These are phyloP conservation scores for Saguinus midas DNA, from an alignment of 2,113 vertebrate genomes.

Conservation along the genomic window DNA sequence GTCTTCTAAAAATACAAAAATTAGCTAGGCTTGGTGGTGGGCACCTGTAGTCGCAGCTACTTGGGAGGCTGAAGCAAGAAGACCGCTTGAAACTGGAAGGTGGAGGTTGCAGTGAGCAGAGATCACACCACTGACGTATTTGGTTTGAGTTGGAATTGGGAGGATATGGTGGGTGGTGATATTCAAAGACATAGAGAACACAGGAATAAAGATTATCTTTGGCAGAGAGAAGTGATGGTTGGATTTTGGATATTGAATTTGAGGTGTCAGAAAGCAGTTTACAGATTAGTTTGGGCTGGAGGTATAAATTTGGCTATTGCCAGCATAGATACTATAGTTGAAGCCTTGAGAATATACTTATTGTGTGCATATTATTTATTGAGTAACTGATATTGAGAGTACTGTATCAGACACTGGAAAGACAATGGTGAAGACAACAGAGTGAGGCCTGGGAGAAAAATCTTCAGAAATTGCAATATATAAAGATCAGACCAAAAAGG, in stretches of 20 bases:
- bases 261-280: neutral
- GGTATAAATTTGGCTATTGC: neutral
- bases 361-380: neutral
- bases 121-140: too few relatives aligned
- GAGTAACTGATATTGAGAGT: neutral
- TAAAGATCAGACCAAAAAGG: neutral
- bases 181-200: neutral
- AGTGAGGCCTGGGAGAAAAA: neutral
- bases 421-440: neutral
- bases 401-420: neutral
- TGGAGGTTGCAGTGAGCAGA: too few relatives aligned
- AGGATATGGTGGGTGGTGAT: neutral
- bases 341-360: neutral
- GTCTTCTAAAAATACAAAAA: too few relatives aligned
- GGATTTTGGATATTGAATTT: neutral
- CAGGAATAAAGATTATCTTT: neutral
- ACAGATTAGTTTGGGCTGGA: neutral
- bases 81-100: too few relatives aligned
- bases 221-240: neutral
- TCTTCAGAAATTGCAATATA: neutral
- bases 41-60: too few relatives aligned
- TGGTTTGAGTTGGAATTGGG: neutral
- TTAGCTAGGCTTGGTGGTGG: too few relatives aligned
- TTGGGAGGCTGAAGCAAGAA: too few relatives aligned
- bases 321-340: neutral